Evolutionary conservation across 2,797 vertebrate species (phyloP).

Genomic region (Picus viridis): DNA sequence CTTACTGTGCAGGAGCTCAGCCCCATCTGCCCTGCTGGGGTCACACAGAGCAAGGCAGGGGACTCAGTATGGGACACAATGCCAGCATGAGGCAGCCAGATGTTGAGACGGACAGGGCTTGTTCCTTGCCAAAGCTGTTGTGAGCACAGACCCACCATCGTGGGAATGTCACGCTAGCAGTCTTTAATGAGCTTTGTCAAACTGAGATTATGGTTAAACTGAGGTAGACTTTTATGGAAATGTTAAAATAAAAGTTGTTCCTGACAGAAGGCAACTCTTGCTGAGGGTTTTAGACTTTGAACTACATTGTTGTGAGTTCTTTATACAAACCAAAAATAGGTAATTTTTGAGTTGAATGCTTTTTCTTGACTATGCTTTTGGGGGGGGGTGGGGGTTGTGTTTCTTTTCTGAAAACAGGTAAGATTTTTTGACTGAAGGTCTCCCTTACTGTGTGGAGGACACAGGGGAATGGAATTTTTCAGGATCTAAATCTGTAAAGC

Average conservation of each 20-base stretch:
- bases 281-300: neutral
- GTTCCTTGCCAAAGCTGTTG: neutral
- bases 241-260: neutral
- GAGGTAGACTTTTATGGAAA: neutral
- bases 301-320: neutral
- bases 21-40: neutral
- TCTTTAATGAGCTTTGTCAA: neutral
- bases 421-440: neutral
- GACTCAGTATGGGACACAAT: fast-evolving
- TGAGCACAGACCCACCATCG: neutral
- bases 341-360: neutral
- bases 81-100: neutral
- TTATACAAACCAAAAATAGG: neutral
- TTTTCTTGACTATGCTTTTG: neutral
- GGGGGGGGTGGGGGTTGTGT: no score
- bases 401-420: neutral
- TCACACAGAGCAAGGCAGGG: neutral
- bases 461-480: neutral
- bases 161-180: neutral
- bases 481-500: neutral
- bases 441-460: neutral
- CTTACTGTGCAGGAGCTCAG: neutral
- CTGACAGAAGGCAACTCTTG: neutral
- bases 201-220: neutral
- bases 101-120: neutral